phyloP scores from a whole-genome alignment of 2,797 vertebrate genomes.

The Anabacerthia variegaticeps region DNA sequence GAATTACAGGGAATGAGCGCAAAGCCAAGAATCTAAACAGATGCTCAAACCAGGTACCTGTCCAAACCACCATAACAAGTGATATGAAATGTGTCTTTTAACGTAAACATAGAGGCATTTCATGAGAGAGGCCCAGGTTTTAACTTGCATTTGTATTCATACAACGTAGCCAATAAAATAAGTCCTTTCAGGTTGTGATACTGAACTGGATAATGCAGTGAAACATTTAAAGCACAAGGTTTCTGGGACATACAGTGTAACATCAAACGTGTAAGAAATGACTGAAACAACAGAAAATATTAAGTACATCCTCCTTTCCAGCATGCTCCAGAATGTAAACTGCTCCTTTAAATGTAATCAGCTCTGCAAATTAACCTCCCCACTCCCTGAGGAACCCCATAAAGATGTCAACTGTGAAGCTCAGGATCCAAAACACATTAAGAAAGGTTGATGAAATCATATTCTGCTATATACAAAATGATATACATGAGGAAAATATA shows the following conservation, averaged over 20 bases:
- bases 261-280: neutral
- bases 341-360: neutral
- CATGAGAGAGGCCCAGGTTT: neutral
- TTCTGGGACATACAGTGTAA: neutral
- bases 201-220: neutral
- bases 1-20: neutral
- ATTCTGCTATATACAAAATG: neutral
- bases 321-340: neutral
- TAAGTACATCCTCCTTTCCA: neutral
- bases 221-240: neutral
- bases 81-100: neutral
- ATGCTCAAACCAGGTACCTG: neutral
- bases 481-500: conserved; percentile 56
- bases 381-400: neutral
- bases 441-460: neutral
- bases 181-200: neutral
- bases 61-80: neutral
- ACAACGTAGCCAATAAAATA: neutral
- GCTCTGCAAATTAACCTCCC: neutral
- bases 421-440: neutral
- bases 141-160: neutral
- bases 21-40: neutral
- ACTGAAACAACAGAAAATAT: neutral
- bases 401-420: neutral
- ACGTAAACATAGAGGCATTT: neutral